A percentile compares a stretch with the other conserved stretches of the same genome.
Conservation (phyloP, 2,888 invertebrate genomes). For the Tuberolachnus salignus region DNA sequence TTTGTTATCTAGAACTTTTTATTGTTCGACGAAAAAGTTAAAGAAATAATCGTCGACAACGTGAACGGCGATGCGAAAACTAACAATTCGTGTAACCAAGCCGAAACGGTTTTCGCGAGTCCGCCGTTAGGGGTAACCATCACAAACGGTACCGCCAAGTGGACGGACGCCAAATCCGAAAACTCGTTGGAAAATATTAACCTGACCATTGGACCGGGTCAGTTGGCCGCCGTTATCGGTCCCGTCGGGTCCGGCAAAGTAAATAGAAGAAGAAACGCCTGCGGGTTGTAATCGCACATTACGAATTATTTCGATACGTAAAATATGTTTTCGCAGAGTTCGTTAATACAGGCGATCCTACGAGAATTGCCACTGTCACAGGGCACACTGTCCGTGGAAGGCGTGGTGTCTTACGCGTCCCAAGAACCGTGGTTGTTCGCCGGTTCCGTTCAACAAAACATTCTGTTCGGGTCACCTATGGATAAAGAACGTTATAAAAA, state of each 20-base stretch:
- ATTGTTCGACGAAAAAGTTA: constrained; percentile 62
- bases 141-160: constrained; percentile 63
- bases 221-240: constrained; percentile 74
- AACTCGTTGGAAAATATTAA: constrained; percentile 67
- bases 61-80: no score
- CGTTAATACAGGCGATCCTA: constrained; percentile 74
- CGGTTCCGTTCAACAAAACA: constrained; percentile 87
- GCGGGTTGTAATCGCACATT: no score
- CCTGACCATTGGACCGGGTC: constrained; percentile 67
- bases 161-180: constrained; percentile 66
- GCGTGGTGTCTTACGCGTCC: constrained; percentile 78
- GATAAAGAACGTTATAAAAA: constrained; percentile 73
- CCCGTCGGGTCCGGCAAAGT: constrained; percentile 79
- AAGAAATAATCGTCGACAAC: constrained; percentile 60
- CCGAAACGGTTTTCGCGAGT: background rate
- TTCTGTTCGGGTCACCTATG: constrained; percentile 83
- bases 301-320: no score
- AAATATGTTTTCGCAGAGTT: constrained; percentile 64
- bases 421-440: constrained; percentile 88
- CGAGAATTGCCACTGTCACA: constrained; percentile 74
- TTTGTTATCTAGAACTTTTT: constrained; percentile 63
- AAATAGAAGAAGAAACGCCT: constrained; percentile 59
- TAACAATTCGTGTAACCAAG: constrained; percentile 59
- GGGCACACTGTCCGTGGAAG: constrained; percentile 72
- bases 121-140: constrained; percentile 64